Percentiles rank a stretch among this genome's conserved stretches.
Evolutionary conservation across 2,797 vertebrate genomes (phyloP).

Genomic region (Syngnathus acus): DNA sequence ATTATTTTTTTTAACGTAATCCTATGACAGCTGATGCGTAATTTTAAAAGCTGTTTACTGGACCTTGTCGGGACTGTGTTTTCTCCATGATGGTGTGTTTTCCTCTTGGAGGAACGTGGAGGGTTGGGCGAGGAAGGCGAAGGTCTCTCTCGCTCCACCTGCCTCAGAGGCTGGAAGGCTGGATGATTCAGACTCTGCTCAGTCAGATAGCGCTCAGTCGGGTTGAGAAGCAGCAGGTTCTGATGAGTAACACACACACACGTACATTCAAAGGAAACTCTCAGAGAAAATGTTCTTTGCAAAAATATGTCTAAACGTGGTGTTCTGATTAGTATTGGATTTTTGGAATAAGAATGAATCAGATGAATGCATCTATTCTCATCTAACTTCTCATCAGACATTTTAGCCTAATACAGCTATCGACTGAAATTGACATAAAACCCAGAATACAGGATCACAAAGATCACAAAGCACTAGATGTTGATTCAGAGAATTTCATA

Average conservation of each 20-base stretch:
- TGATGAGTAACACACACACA: slow-evolving; percentile 49
- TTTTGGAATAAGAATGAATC: background rate
- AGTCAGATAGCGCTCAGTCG: slow-evolving; percentile 90
- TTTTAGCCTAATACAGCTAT: too few relatives aligned
- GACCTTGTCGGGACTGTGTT: slow-evolving; percentile 94
- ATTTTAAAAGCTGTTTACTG: slow-evolving; percentile 16
- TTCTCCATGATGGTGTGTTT: slow-evolving; percentile 91
- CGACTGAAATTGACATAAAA: too few relatives aligned
- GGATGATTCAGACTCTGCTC: slow-evolving; percentile 97
- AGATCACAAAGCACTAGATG: too few relatives aligned
- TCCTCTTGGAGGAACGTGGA: slow-evolving; percentile 91
- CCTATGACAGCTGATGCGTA: background rate
- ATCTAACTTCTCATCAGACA: too few relatives aligned
- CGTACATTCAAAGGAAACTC: background rate
- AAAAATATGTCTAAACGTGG: too few relatives aligned
- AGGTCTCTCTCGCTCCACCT: slow-evolving; percentile 81
- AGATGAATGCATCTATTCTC: too few relatives aligned
- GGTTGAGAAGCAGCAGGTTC: slow-evolving; percentile 93
- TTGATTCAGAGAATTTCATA: too few relatives aligned
- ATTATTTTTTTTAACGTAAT: background rate
- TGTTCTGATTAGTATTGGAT: background rate
- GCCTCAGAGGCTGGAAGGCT: slow-evolving; percentile 93
- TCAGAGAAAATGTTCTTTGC: background rate
- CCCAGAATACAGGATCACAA: too few relatives aligned
- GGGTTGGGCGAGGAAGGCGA: slow-evolving; percentile 81